These are phyloP conservation scores for Heteromurus nitidus DNA, from an alignment of 2,888 invertebrate species.

Conservation along the genomic window DNA sequence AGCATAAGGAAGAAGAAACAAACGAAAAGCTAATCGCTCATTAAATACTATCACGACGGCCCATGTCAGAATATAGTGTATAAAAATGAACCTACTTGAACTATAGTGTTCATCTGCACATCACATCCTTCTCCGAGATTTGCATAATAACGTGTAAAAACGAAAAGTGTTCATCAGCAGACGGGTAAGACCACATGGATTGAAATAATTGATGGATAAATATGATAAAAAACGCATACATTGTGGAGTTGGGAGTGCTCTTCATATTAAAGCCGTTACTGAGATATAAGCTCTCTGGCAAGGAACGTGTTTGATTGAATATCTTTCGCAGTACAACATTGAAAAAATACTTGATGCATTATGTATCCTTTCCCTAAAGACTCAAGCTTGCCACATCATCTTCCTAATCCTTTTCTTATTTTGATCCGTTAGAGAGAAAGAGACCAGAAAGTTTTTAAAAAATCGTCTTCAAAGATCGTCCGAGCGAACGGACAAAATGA, in stretches of 20 bases:
- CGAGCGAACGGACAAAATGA: slow-evolving; percentile 1
- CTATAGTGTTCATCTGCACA: too few species aligned
- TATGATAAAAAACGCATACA: slow-evolving; percentile 45
- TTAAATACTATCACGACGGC: slow-evolving; percentile 19
- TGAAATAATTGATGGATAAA: slow-evolving; percentile 53
- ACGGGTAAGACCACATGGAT: slow-evolving; percentile 42
- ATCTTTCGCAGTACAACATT: neutral
- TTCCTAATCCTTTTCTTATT: neutral
- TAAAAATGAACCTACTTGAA: too few species aligned
- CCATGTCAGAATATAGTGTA: neutral
- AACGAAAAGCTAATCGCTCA: neutral
- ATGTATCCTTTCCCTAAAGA: neutral
- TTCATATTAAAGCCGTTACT: slow-evolving; percentile 26
- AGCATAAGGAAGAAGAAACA: neutral
- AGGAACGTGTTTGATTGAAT: too few species aligned
- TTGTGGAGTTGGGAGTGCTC: slow-evolving; percentile 35
- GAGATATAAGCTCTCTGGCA: too few species aligned
- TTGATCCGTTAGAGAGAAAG: neutral
- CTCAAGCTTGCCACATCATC: neutral
- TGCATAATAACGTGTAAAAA: slow-evolving; percentile 44
- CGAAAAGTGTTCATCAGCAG: neutral
- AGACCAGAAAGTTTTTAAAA: neutral
- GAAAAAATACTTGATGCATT: neutral
- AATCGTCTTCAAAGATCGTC: neutral
- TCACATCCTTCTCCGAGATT: slow-evolving; percentile 20